phyloP scores from a whole-genome alignment of 2,888 invertebrate species.

The Ochropleura plecta region DNA sequence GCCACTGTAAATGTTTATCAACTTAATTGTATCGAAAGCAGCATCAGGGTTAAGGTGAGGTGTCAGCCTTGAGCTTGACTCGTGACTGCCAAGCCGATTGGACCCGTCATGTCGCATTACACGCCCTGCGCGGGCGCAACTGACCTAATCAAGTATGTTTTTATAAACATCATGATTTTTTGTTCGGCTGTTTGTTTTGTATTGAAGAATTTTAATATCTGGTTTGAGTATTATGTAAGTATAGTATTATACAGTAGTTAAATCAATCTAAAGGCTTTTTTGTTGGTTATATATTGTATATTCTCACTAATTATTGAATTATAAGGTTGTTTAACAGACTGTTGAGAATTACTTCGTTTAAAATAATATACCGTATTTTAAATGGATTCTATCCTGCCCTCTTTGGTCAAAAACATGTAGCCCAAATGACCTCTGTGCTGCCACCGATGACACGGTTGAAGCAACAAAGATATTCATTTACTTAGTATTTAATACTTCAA shows the following conservation, averaged over 20 bases:
- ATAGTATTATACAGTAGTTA: constrained; percentile 1
- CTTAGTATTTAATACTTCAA: no score
- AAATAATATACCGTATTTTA: no score
- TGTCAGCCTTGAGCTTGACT: constrained; percentile 86
- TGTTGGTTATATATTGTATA: not conserved
- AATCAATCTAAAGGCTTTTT: not conserved
- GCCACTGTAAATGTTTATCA: constrained; percentile 24
- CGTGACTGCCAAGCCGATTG: constrained; percentile 76
- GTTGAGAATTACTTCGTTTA: not conserved
- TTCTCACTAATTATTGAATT: not conserved
- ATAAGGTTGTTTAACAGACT: not conserved
- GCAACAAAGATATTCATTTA: no score
- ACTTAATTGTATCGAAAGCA: constrained; percentile 67
- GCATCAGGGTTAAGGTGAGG: constrained; percentile 79
- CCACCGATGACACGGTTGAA: no score
- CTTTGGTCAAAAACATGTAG: no score
- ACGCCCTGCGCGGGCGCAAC: constrained; percentile 57
- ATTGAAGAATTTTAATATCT: constrained; percentile 40
- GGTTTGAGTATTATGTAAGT: constrained; percentile 31
- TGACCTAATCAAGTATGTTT: constrained; percentile 61
- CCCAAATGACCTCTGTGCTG: no score
- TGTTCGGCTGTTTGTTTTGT: constrained; percentile 31
- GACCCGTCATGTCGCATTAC: constrained; percentile 72
- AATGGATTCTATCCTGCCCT: no score
- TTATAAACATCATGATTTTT: constrained; percentile 48